Base-by-base conservation (phyloP, 2,797 vertebrate genomes). In the Sardinella longiceps region DNA sequence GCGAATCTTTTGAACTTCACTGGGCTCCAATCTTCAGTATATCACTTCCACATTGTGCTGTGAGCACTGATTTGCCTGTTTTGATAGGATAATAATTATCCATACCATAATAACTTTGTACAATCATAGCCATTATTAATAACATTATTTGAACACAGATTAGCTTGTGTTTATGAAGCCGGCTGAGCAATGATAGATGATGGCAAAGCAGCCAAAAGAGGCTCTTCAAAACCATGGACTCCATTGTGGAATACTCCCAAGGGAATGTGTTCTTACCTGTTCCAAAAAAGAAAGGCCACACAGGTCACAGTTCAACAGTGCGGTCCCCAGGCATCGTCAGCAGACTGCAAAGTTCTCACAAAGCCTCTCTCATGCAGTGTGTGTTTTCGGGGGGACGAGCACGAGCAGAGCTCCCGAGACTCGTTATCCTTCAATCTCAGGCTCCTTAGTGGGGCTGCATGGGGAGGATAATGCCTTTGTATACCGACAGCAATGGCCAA, bases 401-500 rank as follows among this genome's bases (percentile, higher is more conserved):
- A 70, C 25, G 15, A 33, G 63, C 63, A 33, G 25, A 70, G 30
- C 63, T 70, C 63, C 63, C 9, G 33, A 74, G 66, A 33, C 33
- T 74, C 66, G 33, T 74, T 74, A 37, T 74, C 66, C 15, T 20
- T 74, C 66, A 37, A 23, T 74, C 66, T 37, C 15, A 33, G 6
- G 33, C 33, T 74, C 66, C 15, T 74, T 18, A 5, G 30, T 20
- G 66, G 14, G 12, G 37, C 46, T 48, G 46, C 46, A 11, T 2
- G 6, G 53, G 56, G 56, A 60, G 66, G 30, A 74, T 74, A 15
- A 74, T 60, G 12, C 30, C 33, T 39, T 20, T 23, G 15, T 74
- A 39, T 39, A 37, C 66, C 20, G 30, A 74, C 66, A 39, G 66
- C 66, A 74, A 33, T 74, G 66, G 66, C 66, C 66, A 74, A 39